These are phyloP conservation scores for Pagrus major DNA, from an alignment of 2,113 vertebrate genomes.

Conservation along the genomic window DNA sequence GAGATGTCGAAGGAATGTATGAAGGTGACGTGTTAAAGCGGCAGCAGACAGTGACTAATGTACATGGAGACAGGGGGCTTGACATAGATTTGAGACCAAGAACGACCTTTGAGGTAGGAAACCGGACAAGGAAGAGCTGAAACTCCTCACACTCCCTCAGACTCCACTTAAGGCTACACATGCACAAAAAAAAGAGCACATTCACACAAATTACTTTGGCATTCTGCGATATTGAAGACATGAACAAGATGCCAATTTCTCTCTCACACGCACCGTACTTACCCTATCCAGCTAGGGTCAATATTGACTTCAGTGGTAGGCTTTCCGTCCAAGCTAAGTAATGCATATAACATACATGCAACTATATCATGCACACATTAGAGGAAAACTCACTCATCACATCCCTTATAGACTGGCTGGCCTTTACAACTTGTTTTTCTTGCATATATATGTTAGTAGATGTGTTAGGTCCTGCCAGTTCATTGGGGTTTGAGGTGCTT, in stretches of 20 bases:
- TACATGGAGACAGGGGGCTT: slow-evolving; percentile 12
- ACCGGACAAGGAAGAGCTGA: not conserved
- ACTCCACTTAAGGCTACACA: not conserved
- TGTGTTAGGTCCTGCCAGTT: slow-evolving; percentile 44
- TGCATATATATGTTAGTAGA: slow-evolving; percentile 24
- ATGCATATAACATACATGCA: slow-evolving; percentile 42
- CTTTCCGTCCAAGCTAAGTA: slow-evolving; percentile 56
- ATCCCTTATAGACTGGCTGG: slow-evolving; percentile 21
- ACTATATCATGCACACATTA: slow-evolving; percentile 20
- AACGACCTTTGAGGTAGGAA: slow-evolving; percentile 22
- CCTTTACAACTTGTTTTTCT: slow-evolving; percentile 47
- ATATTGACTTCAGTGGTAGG: slow-evolving; percentile 75
- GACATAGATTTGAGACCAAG: slow-evolving; percentile 17
- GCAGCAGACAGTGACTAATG: slow-evolving; percentile 30
- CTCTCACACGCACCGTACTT: slow-evolving; percentile 19
- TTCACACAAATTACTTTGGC: slow-evolving; percentile 31
- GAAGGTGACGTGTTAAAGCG: slow-evolving; percentile 13
- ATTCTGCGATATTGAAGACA: slow-evolving; percentile 28
- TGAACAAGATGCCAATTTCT: slow-evolving; percentile 51
- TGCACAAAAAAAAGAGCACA: not conserved
- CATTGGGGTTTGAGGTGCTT: slow-evolving; percentile 37
- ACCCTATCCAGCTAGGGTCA: slow-evolving; percentile 60
- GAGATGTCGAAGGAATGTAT: slow-evolving; percentile 11
- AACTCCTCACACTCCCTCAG: not conserved
- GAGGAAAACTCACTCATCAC: slow-evolving; percentile 47